These are phyloP conservation scores for Drosophila elegans DNA, from an alignment of 1,140 invertebrate genomes.

Conservation along the genomic window DNA sequence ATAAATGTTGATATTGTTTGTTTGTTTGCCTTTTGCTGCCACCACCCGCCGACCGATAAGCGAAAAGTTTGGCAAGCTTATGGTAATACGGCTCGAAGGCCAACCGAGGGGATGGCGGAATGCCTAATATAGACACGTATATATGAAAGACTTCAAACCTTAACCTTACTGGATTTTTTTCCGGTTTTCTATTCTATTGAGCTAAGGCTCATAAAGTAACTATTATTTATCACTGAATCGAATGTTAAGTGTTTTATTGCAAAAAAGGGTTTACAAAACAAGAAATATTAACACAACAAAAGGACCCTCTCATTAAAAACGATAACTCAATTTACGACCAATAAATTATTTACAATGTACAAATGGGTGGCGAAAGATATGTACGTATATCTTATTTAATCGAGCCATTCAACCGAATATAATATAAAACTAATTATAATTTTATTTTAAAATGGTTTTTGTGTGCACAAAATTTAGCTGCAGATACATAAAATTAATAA, in stretches of 20 bases:
- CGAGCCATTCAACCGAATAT: too few relatives aligned
- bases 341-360: conserved; percentile 6
- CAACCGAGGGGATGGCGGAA: background rate
- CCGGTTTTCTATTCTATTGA: background rate
- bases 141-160: background rate
- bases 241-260: too few relatives aligned
- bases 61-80: conserved; percentile 29
- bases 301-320: background rate
- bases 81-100: conserved; percentile 9
- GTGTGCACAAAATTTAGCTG: too few relatives aligned
- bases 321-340: conserved; percentile 2
- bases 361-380: too few relatives aligned
- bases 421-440: too few relatives aligned
- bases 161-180: background rate
- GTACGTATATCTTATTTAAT: too few relatives aligned
- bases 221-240: too few relatives aligned
- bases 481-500: too few relatives aligned
- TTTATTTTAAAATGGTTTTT: too few relatives aligned
- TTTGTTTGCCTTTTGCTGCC: conserved; percentile 31
- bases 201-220: too few relatives aligned
- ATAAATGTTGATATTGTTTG: conserved; percentile 60
- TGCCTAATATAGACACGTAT: background rate
- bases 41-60: conserved; percentile 24
- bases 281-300: background rate
- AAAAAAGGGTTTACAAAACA: background rate